Conservation (phyloP, 2,113 vertebrate species). For the Myiagra hebetior region DNA sequence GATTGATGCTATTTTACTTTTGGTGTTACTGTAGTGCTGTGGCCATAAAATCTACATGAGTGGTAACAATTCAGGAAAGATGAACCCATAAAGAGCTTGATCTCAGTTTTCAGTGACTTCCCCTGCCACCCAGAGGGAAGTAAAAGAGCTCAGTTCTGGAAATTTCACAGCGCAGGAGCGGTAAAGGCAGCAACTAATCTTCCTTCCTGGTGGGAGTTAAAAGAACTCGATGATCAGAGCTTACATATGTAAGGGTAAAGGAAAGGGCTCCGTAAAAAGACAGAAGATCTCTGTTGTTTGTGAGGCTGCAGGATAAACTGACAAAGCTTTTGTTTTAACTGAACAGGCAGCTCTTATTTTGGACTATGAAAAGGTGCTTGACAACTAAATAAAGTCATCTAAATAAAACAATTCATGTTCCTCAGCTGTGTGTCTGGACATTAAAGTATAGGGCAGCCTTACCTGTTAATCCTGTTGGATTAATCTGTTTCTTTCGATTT, state of each 20-base stretch:
- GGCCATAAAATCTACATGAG: background rate
- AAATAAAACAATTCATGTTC: background rate
- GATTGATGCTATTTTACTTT: background rate
- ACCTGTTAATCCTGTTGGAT: slow-evolving; percentile 35
- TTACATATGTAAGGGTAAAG: background rate
- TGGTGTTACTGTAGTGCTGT: background rate
- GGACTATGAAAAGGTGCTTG: background rate
- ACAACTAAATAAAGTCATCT: background rate
- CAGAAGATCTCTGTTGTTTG: background rate
- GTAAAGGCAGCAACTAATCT: slow-evolving; percentile 14
- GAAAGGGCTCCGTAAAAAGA: background rate
- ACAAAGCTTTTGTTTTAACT: slow-evolving; percentile 10
- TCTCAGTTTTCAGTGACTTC: slow-evolving; percentile 13
- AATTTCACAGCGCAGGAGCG: background rate
- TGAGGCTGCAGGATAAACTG: background rate
- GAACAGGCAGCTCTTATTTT: background rate
- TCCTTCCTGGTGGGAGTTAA: slow-evolving; percentile 26
- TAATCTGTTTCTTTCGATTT: slow-evolving; percentile 34
- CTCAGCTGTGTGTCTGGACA: background rate
- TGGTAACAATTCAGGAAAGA: background rate
- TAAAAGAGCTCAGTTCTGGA: background rate
- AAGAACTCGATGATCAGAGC: slow-evolving; percentile 10
- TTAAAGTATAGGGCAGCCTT: background rate
- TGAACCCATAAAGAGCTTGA: background rate
- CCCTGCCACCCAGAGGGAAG: background rate